Conservation (phyloP, 2,888 invertebrate species). For the Andricus quercusramuli region DNA sequence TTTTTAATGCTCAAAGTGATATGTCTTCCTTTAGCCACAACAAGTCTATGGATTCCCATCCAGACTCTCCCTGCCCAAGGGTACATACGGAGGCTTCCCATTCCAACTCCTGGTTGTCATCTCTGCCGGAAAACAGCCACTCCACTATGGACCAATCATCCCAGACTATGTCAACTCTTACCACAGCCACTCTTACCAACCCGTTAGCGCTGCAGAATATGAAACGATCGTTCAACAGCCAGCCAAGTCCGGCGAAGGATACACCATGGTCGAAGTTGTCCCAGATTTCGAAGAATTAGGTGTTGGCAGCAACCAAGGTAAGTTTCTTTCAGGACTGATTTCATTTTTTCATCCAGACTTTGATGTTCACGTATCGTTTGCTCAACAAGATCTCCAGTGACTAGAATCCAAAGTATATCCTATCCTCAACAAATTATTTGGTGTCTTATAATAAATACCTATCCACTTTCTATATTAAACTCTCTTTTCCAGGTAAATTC, state of each 20-base stretch:
- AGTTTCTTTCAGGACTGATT: too few species aligned
- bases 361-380: too few species aligned
- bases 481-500: conserved; percentile 58
- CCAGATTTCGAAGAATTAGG: conserved; percentile 59
- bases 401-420: too few species aligned
- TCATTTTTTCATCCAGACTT: too few species aligned
- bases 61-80: conserved; percentile 84
- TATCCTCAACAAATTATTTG: too few species aligned
- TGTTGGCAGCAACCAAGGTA: conserved; percentile 33
- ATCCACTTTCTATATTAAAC: too few species aligned
- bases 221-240: conserved; percentile 55
- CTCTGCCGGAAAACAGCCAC: conserved; percentile 78
- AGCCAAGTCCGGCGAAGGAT: conserved; percentile 52
- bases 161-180: conserved; percentile 71
- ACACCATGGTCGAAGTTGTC: conserved; percentile 66
- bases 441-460: too few species aligned
- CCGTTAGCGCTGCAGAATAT: conserved; percentile 67
- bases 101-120: conserved; percentile 83
- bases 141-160: conserved; percentile 79
- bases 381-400: too few species aligned
- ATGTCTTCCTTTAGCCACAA: conserved; percentile 75
- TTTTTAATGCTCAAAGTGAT: too few species aligned
- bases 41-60: conserved; percentile 81
- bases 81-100: conserved; percentile 82
- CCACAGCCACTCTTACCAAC: conserved; percentile 66